These are phyloP conservation scores for Amphipoea oculea DNA, from an alignment of 2,888 invertebrate species.

Conservation along the genomic window DNA sequence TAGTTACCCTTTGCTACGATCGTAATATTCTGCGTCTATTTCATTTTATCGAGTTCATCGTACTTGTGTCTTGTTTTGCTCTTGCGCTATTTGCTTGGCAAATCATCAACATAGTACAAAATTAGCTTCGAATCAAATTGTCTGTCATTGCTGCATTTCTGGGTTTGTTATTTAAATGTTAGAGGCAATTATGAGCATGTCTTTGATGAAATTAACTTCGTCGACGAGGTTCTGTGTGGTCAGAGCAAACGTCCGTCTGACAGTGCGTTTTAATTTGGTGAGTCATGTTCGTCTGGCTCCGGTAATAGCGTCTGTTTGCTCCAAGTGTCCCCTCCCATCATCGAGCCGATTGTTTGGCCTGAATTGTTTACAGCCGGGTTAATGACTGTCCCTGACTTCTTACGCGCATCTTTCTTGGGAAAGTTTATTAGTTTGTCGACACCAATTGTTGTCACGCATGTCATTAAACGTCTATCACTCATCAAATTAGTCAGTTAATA, in stretches of 20 bases:
- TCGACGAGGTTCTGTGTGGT: constrained; percentile 51
- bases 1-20: constrained; percentile 63
- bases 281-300: constrained; percentile 78
- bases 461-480: constrained; percentile 63
- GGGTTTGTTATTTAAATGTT: constrained; percentile 47
- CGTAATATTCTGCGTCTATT: constrained; percentile 49
- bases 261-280: constrained; percentile 71
- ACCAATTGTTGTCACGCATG: constrained; percentile 69
- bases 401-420: constrained; percentile 73
- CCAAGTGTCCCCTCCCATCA: constrained; percentile 77
- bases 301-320: constrained; percentile 76
- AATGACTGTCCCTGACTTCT: constrained; percentile 85
- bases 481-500: constrained; percentile 59
- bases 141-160: constrained; percentile 60
- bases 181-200: constrained; percentile 34
- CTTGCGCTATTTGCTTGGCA: constrained; percentile 74
- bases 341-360: constrained; percentile 81
- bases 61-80: constrained; percentile 71
- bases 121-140: constrained; percentile 70
- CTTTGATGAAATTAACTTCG: constrained; percentile 51
- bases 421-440: constrained; percentile 81
- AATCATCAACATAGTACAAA: constrained; percentile 73
- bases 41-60: constrained; percentile 72
- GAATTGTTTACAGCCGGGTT: constrained; percentile 84
- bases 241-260: constrained; percentile 56